Conservation (phyloP, 2,113 vertebrate genomes). For the Pachyramphus minor region DNA sequence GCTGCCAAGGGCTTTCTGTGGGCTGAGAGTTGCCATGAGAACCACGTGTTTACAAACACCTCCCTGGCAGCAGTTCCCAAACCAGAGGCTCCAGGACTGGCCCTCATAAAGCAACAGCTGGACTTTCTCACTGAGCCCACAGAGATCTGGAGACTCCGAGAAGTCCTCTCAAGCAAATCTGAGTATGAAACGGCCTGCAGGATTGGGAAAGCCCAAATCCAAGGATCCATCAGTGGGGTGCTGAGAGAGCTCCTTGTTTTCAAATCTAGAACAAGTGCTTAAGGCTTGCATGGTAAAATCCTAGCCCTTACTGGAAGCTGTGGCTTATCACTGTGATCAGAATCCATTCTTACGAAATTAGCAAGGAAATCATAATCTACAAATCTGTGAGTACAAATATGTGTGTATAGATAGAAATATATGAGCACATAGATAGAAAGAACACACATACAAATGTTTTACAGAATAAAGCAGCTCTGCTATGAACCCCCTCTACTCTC, state of each 20-base stretch:
- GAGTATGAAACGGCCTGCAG: neutral
- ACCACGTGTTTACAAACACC: neutral
- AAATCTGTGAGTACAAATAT: neutral
- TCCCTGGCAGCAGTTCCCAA: neutral
- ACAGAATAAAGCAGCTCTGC: neutral
- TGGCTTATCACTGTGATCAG: neutral
- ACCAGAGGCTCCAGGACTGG: neutral
- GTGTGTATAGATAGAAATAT: neutral
- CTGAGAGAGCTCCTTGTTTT: neutral
- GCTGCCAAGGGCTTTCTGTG: neutral
- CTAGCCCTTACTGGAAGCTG: neutral
- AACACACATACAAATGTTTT: neutral
- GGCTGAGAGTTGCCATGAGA: neutral
- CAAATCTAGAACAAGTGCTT: neutral
- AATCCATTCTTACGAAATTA: neutral
- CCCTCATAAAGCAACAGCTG: fast-evolving
- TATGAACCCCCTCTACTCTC: neutral
- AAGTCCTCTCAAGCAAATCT: neutral
- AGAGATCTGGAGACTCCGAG: neutral
- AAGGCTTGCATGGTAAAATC: neutral
- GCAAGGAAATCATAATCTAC: neutral
- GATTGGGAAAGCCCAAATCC: neutral
- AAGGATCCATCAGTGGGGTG: neutral
- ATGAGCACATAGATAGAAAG: neutral
- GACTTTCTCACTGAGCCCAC: neutral